Conservation (phyloP, 2,888 invertebrate genomes). For the Rotaria sp. region DNA sequence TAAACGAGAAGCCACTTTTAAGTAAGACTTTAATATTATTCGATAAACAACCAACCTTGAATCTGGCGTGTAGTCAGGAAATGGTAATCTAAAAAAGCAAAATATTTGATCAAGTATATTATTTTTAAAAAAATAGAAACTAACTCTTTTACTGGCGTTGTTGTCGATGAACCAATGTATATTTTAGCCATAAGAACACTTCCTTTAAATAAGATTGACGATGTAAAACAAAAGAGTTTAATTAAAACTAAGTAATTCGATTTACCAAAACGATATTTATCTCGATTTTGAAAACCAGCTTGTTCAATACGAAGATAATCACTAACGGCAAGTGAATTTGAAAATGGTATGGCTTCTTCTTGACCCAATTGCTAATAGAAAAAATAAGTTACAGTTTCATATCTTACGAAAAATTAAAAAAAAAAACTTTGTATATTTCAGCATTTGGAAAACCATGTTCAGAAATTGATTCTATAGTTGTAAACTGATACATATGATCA, state of each 20-base stretch:
- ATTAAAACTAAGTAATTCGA: neutral
- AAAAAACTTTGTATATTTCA: conserved; percentile 47
- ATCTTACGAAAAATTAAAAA: neutral
- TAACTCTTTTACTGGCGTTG: neutral
- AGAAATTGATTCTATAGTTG: conserved; percentile 41
- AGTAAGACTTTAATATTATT: no score
- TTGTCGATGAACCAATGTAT: neutral
- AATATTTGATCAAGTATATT: neutral
- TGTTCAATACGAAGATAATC: conserved; percentile 38
- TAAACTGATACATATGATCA: conserved; percentile 47
- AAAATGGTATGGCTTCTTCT: conserved; percentile 36
- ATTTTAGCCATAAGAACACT: conserved; percentile 20
- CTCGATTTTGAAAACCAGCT: neutral
- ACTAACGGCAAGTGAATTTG: conserved; percentile 34
- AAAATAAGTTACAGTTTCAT: no score
- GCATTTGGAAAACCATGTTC: conserved; percentile 53
- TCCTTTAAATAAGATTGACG: neutral
- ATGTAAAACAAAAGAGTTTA: neutral
- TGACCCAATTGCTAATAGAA: conserved; percentile 14
- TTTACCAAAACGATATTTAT: conserved; percentile 27
- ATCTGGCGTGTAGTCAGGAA: neutral
- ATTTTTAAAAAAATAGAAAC: neutral
- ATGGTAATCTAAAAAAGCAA: neutral
- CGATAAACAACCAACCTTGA: neutral
- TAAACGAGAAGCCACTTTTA: no score